Percentiles rank a stretch among this genome's conserved stretches.
phyloP scores from a whole-genome alignment of 1,140 invertebrate genomes.

The Acromyrmex charruanus region DNA sequence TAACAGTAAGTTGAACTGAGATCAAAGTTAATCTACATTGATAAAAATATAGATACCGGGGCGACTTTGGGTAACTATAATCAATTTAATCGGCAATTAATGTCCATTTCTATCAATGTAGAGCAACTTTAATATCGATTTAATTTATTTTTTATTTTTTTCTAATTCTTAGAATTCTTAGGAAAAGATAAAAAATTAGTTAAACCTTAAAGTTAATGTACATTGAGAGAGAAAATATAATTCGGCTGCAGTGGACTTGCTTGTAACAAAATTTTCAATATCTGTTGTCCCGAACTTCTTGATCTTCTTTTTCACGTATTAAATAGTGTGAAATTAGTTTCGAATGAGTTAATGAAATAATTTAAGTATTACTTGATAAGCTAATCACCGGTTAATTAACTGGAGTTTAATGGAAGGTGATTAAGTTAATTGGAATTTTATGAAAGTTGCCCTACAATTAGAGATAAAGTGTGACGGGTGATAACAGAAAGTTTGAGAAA shows the following conservation, averaged over 20 bases:
- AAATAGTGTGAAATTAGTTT: background rate
- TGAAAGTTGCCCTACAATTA: background rate
- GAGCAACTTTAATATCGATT: too few species aligned
- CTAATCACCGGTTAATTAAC: background rate
- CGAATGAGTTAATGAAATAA: background rate
- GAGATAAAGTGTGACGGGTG: background rate
- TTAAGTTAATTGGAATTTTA: conserved; percentile 19
- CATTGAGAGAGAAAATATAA: background rate
- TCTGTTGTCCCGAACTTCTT: background rate
- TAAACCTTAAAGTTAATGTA: too few species aligned
- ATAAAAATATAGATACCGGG: too few species aligned
- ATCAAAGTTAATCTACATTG: too few species aligned
- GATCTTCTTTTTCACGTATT: background rate
- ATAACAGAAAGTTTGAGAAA: background rate
- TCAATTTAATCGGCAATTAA: too few species aligned
- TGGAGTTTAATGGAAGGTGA: background rate
- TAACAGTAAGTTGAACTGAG: too few species aligned
- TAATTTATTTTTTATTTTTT: too few species aligned
- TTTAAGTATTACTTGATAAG: background rate
- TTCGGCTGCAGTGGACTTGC: background rate
- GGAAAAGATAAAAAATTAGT: too few species aligned
- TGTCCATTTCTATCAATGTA: too few species aligned
- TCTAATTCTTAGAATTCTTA: too few species aligned
- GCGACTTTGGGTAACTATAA: too few species aligned
- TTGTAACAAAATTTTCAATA: background rate